Evolutionary conservation across 2,888 invertebrate species (phyloP), one percentile per base, ranked within the genome.

Genomic region (Leptinotarsa rubiginosa): DNA sequence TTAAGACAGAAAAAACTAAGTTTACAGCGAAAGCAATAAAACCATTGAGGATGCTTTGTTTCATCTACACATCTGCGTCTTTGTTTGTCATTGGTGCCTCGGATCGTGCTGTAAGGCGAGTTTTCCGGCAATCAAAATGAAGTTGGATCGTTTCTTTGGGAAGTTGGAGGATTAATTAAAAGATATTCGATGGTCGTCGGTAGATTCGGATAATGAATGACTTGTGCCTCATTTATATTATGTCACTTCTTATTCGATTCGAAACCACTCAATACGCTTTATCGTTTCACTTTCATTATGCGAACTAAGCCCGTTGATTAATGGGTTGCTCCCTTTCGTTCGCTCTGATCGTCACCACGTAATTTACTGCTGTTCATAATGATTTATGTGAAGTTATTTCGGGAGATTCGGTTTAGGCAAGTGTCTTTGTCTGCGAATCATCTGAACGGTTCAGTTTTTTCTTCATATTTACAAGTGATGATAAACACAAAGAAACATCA

Each of bases 1-100:
- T 22, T 52, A 59, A 41, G 25, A 25, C 22, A 52, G 73, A 70
- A 77, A 77, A 77, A 77, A 77, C 73, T 74, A 70, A 75, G 70
- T 75, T 74, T 65, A 22, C 67, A 64, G 70, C 62, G 69, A 73
- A 77, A 75, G 69, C 73, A 75, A 75, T 75, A 77, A 77, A 75
- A 77, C 75, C 65, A 75, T 75, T 70, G 69, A 47, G 71, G 50
- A 56, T 69, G 75, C 72, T 72, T 69, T 68, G 75, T 75, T 74
- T 72, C 74, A 41, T 52, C 65, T 72, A 68, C 72, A 65, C 75
- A 73, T 70, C 73, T 74, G 77, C 68, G 68, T 75, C 72, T 74
- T 67, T 70, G 72, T 72, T 74, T 74, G 74, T 69, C 67, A 65
- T 41, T 47, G 75, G 74, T 77, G 65, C 15, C 47, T 47, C 47